Evolutionary conservation across 2,113 vertebrate genomes (phyloP).

Genomic region (Bothrops jararaca): DNA sequence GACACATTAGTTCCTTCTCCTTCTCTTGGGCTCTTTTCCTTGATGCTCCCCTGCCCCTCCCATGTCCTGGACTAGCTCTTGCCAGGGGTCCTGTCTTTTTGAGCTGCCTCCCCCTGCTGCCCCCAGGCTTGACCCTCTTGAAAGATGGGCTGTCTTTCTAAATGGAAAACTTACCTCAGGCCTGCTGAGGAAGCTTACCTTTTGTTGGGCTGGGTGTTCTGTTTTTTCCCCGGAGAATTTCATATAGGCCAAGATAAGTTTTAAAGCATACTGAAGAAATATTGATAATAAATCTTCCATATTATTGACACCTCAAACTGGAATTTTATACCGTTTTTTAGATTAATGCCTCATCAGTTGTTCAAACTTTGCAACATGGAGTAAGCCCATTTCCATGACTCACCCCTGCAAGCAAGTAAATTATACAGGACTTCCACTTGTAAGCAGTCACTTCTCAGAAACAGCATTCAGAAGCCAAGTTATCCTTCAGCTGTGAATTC

Average conservation of each 20-base stretch:
- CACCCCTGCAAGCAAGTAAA: not conserved
- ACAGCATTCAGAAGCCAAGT: not conserved
- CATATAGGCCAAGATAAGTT: not conserved
- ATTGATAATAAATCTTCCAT: not conserved
- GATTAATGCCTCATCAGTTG: constrained; percentile 79
- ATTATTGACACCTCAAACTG: constrained; percentile 27
- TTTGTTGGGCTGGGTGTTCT: not conserved
- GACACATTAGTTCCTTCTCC: too few species aligned
- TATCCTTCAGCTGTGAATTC: not conserved
- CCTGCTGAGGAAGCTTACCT: too few species aligned
- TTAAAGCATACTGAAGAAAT: not conserved
- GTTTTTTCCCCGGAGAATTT: not conserved
- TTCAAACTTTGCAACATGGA: constrained; percentile 68
- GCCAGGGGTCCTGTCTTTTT: not conserved
- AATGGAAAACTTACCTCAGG: not conserved
- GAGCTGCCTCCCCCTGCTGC: not conserved
- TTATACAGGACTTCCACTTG: not conserved
- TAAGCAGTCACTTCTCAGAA: not conserved
- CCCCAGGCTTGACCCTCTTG: not conserved
- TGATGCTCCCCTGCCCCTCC: too few species aligned
- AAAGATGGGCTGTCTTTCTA: not conserved
- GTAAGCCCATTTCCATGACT: constrained; percentile 68
- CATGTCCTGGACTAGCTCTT: not conserved
- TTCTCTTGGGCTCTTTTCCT: too few species aligned
- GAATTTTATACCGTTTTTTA: constrained; percentile 78